Conservation (phyloP, 1,140 invertebrate species). For the Sesamia nonagrioides region DNA sequence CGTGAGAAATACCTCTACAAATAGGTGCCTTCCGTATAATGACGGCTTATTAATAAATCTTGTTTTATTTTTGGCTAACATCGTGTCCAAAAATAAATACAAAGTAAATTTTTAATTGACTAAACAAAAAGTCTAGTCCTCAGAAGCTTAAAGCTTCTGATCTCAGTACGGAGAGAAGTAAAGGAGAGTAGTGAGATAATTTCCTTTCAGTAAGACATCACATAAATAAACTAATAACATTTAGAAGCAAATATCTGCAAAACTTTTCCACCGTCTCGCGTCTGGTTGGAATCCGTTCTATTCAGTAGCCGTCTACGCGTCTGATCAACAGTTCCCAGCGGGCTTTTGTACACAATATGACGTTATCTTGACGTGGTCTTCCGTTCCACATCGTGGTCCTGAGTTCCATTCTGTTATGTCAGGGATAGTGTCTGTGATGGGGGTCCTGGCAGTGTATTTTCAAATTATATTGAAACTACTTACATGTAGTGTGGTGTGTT, state of each 20-base stretch:
- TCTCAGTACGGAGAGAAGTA: too few species aligned
- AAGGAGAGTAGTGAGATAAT: too few species aligned
- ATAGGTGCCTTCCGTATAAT: too few species aligned
- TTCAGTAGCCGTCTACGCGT: not conserved
- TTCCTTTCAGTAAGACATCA: too few species aligned
- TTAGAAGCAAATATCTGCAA: not conserved
- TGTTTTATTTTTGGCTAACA: not conserved
- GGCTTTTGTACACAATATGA: constrained; percentile 1
- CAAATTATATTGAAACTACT: not conserved
- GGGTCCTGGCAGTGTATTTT: not conserved
- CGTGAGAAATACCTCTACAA: not conserved
- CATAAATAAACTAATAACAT: too few species aligned
- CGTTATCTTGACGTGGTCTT: constrained; percentile 39
- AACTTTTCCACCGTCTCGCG: not conserved
- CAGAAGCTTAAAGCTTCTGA: too few species aligned
- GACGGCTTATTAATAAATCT: not conserved
- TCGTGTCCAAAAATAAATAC: not conserved
- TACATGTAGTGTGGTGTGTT: not conserved
- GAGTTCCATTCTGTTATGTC: not conserved
- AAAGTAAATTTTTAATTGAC: too few species aligned
- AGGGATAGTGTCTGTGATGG: not conserved
- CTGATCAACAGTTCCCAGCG: not conserved
- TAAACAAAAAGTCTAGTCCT: too few species aligned
- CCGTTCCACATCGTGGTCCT: not conserved
- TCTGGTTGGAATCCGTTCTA: not conserved